These are phyloP conservation scores for Seriola rivoliana DNA, from an alignment of 2,113 vertebrate genomes.

Conservation along the genomic window DNA sequence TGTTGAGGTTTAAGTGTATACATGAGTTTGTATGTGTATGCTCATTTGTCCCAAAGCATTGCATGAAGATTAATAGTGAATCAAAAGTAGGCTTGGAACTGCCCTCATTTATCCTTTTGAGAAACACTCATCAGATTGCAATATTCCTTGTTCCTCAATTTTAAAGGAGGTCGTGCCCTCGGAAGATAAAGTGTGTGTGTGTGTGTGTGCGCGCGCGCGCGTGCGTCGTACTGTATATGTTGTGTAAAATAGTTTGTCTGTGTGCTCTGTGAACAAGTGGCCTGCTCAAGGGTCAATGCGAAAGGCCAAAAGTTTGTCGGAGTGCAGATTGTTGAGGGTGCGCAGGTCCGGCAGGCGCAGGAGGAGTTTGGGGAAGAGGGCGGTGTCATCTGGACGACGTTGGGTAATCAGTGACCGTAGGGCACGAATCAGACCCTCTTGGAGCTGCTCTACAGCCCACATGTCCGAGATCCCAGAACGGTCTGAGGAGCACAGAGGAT, in stretches of 20 bases:
- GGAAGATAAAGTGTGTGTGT: constrained; percentile 35
- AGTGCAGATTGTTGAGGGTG: constrained; percentile 87
- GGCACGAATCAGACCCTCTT: constrained; percentile 84
- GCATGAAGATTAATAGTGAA: constrained; percentile 36
- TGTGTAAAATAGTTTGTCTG: constrained; percentile 38
- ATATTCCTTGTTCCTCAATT: constrained; percentile 46
- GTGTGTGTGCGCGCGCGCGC: background rate
- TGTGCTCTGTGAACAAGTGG: background rate
- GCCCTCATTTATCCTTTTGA: constrained; percentile 38
- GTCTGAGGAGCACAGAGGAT: constrained; percentile 72
- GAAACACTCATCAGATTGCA: constrained; percentile 53
- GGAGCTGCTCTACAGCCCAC: constrained; percentile 84
- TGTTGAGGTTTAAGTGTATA: constrained; percentile 51
- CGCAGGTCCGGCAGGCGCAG: constrained; percentile 86
- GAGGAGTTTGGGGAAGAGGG: constrained; percentile 85
- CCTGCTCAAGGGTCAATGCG: constrained; percentile 82
- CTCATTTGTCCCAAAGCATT: constrained; percentile 37
- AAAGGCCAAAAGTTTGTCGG: constrained; percentile 87
- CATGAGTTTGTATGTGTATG: constrained; percentile 38
- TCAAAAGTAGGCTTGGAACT: constrained; percentile 28
- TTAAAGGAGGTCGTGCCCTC: constrained; percentile 50
- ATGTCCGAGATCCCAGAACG: constrained; percentile 81
- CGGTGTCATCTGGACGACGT: constrained; percentile 79
- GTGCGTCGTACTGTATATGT: constrained; percentile 16
- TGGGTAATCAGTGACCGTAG: constrained; percentile 82